Evolutionary conservation across 2,888 invertebrate species (phyloP).

Genomic region (Drosophila lacicola): DNA sequence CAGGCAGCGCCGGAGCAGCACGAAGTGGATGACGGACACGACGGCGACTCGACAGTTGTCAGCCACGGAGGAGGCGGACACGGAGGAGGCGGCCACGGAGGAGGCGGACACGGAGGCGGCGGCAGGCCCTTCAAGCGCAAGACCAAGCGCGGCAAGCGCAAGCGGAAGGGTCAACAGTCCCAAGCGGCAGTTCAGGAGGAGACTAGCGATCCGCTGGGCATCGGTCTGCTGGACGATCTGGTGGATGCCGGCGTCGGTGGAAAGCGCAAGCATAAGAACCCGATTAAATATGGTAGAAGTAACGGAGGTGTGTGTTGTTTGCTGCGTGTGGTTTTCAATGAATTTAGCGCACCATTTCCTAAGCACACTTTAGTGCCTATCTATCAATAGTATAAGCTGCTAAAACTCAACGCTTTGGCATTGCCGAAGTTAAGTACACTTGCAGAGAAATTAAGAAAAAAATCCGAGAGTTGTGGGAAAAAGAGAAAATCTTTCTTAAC

Average conservation of each 20-base stretch:
- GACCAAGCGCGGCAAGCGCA: slow-evolving; percentile 79
- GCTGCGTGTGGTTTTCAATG: slow-evolving; percentile 83
- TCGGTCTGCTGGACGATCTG: slow-evolving; percentile 79
- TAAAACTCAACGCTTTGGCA: slow-evolving; percentile 20
- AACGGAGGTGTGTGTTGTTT: slow-evolving; percentile 84
- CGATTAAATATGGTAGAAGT: slow-evolving; percentile 85
- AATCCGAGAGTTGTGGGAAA: no score
- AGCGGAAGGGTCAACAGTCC: slow-evolving; percentile 73
- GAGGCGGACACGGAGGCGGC: slow-evolving; percentile 54
- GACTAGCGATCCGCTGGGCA: slow-evolving; percentile 63
- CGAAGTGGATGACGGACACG: slow-evolving; percentile 54
- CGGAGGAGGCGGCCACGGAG: slow-evolving; percentile 63
- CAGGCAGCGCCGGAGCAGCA: slow-evolving; percentile 75
- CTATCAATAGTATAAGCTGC: slow-evolving; percentile 38
- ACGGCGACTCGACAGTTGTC: slow-evolving; percentile 23
- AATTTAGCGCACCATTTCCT: slow-evolving; percentile 82
- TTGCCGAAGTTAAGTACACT: slow-evolving; percentile 16
- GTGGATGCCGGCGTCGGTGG: slow-evolving; percentile 55
- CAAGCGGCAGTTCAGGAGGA: slow-evolving; percentile 62
- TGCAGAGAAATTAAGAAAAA: slow-evolving; percentile 16
- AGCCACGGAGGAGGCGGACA: slow-evolving; percentile 56
- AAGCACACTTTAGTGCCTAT: slow-evolving; percentile 70
- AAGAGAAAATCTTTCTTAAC: neutral
- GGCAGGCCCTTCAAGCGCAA: slow-evolving; percentile 75
- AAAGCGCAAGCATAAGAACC: slow-evolving; percentile 82